A percentile compares a stretch with the other conserved stretches of the same genome.
Conservation (phyloP, 2,888 invertebrate genomes). For the Metacarcinus magister region DNA sequence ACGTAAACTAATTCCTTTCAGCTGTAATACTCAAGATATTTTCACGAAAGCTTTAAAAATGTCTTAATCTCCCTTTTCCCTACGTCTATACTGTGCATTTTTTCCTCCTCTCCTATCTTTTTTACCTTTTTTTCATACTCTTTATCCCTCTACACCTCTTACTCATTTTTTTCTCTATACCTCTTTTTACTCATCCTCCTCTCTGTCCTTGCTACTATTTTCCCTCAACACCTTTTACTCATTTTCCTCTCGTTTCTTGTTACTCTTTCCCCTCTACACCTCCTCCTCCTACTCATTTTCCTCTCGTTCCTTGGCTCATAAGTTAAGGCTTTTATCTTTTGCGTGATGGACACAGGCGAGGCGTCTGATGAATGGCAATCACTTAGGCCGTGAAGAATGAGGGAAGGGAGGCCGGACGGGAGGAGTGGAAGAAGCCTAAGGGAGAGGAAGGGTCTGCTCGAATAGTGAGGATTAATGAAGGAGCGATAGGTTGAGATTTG, state of each 20-base stretch:
- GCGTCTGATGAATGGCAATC: conserved; percentile 47
- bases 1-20: neutral
- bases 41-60: neutral
- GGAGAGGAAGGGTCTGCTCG: neutral
- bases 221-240: too few species aligned
- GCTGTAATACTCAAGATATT: neutral
- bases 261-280: neutral
- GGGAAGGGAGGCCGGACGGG: neutral
- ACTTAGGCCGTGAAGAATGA: conserved; percentile 62
- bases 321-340: conserved; percentile 57
- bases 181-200: neutral
- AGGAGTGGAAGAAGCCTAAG: neutral
- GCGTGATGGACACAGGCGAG: conserved; percentile 60
- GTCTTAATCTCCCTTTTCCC: neutral
- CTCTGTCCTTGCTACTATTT: neutral
- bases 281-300: neutral
- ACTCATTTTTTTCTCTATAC: too few species aligned
- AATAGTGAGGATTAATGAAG: conserved; percentile 11
- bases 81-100: neutral
- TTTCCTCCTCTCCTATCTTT: too few species aligned
- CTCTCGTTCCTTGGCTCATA: conserved; percentile 46
- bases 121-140: too few species aligned
- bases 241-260: neutral
- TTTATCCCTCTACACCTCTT: too few species aligned
- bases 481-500: neutral